These are phyloP conservation scores for Hormaphis cornu DNA, from an alignment of 1,140 invertebrate species.

Conservation along the genomic window DNA sequence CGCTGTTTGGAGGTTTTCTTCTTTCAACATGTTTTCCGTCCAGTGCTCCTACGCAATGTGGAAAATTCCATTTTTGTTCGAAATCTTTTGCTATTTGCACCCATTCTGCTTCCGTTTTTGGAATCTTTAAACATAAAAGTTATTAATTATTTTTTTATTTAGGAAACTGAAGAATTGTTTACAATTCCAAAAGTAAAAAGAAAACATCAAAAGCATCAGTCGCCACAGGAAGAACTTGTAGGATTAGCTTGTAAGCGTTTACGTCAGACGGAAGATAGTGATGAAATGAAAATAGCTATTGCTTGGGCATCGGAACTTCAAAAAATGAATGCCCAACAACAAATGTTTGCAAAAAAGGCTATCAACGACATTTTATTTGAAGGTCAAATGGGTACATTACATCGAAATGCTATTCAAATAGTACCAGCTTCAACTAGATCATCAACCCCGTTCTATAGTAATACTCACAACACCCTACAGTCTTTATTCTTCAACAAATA, in stretches of 20 bases:
- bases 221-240: neutral
- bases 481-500: neutral
- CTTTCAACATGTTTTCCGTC: conserved; percentile 44
- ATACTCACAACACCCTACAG: neutral
- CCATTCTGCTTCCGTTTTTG: conserved; percentile 34
- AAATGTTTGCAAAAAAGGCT: conserved; percentile 40
- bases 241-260: conserved; percentile 30
- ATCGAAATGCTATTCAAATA: conserved; percentile 38
- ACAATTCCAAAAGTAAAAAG: conserved; percentile 29
- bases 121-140: conserved; percentile 25
- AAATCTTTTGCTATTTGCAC: conserved; percentile 37
- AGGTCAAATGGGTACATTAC: conserved; percentile 38
- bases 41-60: conserved; percentile 41
- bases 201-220: neutral
- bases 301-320: conserved; percentile 37
- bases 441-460: neutral
- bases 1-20: conserved; percentile 36
- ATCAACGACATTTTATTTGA: conserved; percentile 40
- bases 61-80: conserved; percentile 41
- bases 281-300: conserved; percentile 35
- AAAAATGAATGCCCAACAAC: conserved; percentile 38
- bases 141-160: conserved; percentile 34
- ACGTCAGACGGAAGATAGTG: conserved; percentile 31
- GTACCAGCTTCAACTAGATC: neutral
- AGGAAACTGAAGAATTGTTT: neutral